Conservation (phyloP, 1,140 invertebrate species). For the Trachymyrmex septentrionalis region DNA sequence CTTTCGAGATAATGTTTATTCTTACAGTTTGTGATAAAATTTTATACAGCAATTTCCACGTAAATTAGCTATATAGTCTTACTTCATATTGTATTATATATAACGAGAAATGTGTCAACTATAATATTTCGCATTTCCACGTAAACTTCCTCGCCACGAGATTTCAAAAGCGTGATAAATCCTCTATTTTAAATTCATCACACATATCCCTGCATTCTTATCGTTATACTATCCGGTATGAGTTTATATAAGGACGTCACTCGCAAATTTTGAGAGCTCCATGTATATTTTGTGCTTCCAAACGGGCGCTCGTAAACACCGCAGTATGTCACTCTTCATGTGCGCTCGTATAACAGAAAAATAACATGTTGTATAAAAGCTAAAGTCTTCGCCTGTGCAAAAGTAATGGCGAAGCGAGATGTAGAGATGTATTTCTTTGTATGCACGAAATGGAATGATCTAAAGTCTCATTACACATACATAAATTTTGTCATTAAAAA, state of each 20-base stretch:
- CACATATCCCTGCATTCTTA: constrained; percentile 3
- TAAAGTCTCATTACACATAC: not conserved
- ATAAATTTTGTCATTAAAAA: not conserved
- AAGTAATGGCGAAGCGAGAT: not conserved
- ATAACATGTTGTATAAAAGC: constrained; percentile 66
- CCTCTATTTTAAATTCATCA: constrained; percentile 38
- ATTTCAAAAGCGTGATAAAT: constrained; percentile 42
- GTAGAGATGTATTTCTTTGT: not conserved
- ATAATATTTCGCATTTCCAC: constrained; percentile 12
- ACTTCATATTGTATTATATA: not conserved
- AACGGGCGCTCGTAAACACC: constrained; percentile 67
- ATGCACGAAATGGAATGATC: not conserved
- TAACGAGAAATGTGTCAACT: constrained; percentile 15
- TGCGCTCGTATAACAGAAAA: constrained; percentile 71
- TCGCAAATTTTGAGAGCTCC: constrained; percentile 50
- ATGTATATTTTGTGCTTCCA: constrained; percentile 63
- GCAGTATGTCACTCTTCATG: constrained; percentile 66
- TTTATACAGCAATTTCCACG: not conserved
- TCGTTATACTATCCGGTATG: not conserved
- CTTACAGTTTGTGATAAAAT: not conserved
- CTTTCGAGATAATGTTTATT: not conserved
- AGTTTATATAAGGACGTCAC: constrained; percentile 22
- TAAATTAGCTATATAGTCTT: not conserved
- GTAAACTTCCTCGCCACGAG: constrained; percentile 7
- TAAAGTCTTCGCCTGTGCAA: constrained; percentile 29